Conservation (phyloP, 2,113 vertebrate genomes). For the Apteryx owenii region DNA sequence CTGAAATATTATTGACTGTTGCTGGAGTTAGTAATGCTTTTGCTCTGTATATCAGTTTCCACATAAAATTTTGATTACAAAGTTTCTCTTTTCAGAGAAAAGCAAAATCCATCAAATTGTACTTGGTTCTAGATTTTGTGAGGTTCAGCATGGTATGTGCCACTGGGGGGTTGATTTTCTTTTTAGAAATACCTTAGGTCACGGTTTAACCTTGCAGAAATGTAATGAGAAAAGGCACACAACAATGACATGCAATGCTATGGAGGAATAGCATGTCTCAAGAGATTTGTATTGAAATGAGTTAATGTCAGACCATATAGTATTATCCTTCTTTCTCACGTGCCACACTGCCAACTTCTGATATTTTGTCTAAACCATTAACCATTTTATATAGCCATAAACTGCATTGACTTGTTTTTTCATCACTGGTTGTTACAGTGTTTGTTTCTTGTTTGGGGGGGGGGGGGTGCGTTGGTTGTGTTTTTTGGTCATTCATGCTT, state of each 20-base stretch:
- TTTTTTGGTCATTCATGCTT: not conserved
- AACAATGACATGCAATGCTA: not conserved
- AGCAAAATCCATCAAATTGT: not conserved
- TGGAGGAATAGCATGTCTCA: not conserved
- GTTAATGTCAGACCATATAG: not conserved
- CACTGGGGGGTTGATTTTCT: not conserved
- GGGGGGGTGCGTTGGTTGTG: not conserved
- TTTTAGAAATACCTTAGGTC: not conserved
- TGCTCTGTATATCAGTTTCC: not conserved
- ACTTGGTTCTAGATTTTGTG: not conserved
- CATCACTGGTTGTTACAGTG: not conserved
- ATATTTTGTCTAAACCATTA: not conserved
- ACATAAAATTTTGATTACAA: not conserved
- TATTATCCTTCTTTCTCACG: not conserved
- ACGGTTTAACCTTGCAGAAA: not conserved
- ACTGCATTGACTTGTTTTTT: not conserved
- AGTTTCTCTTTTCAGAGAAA: not conserved
- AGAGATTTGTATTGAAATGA: not conserved
- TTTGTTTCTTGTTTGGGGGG: not conserved
- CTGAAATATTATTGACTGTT: not conserved
- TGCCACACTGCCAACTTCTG: not conserved
- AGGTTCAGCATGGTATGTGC: not conserved
- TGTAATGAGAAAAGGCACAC: not conserved
- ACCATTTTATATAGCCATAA: not conserved
- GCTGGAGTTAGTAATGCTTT: not conserved